These are phyloP conservation scores for Altica lythri DNA, from an alignment of 2,888 invertebrate species.

Conservation along the genomic window DNA sequence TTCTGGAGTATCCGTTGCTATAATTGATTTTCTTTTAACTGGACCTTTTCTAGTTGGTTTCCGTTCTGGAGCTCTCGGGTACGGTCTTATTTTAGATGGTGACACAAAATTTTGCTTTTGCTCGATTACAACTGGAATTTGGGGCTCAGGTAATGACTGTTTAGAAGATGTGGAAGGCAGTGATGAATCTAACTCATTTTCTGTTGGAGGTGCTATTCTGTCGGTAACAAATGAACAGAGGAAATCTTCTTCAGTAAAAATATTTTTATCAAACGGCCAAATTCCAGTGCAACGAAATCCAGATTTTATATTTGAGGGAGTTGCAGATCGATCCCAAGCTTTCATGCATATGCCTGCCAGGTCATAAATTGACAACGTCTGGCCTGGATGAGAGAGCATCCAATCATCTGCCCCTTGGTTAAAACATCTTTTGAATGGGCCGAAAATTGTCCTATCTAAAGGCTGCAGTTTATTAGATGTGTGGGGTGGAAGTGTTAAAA, in stretches of 20 bases:
- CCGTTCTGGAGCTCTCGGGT: neutral
- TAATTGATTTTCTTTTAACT: constrained; percentile 15
- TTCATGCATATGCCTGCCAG: constrained; percentile 22
- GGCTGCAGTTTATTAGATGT: constrained; percentile 45
- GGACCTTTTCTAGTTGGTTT: constrained; percentile 8
- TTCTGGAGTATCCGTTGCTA: constrained; percentile 16
- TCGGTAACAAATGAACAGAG: constrained; percentile 19
- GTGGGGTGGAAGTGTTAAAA: constrained; percentile 43
- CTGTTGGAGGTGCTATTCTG: constrained; percentile 4
- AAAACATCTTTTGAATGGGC: constrained; percentile 23
- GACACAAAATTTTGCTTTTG: neutral
- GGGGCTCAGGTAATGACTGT: neutral
- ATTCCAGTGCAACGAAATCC: constrained; percentile 32
- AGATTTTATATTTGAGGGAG: constrained; percentile 32
- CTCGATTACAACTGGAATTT: neutral
- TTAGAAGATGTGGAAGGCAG: neutral
- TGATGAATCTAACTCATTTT: constrained; percentile 1
- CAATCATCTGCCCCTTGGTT: constrained; percentile 20
- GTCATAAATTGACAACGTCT: constrained; percentile 39
- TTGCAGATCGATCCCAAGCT: constrained; percentile 27
- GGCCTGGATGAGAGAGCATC: constrained; percentile 32
- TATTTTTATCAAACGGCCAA: constrained; percentile 10
- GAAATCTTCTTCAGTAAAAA: constrained; percentile 12
- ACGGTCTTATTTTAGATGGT: constrained; percentile 4
- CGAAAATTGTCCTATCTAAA: constrained; percentile 35